A percentile compares a stretch with the other conserved stretches of the same genome.
These are phyloP conservation scores for Sylvicapra grimmia DNA, from an alignment of 2,113 vertebrate genomes.

Conservation along the genomic window DNA sequence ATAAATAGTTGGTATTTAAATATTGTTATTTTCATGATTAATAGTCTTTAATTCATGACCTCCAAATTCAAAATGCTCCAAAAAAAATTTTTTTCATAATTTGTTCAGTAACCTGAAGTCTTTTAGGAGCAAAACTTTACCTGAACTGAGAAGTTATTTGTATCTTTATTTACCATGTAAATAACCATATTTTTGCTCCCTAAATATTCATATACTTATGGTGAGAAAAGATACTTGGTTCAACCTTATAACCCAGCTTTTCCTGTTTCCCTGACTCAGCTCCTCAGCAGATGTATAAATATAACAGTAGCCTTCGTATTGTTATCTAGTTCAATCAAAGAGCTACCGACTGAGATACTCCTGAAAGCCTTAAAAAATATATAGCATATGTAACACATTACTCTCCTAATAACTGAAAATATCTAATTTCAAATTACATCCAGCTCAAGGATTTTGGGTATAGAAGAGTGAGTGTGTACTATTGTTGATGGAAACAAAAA, in stretches of 20 bases:
- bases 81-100: background rate
- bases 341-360: background rate
- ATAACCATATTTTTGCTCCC: background rate
- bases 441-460: background rate
- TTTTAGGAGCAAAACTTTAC: background rate
- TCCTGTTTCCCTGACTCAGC: background rate
- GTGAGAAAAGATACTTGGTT: background rate
- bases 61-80: background rate
- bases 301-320: background rate
- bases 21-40: background rate
- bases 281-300: background rate
- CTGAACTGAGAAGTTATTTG: slow-evolving; percentile 9
- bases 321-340: background rate
- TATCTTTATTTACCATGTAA: slow-evolving; percentile 9
- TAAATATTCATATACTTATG: background rate
- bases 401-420: background rate
- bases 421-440: background rate
- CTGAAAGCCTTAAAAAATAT: background rate
- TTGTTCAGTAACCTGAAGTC: background rate
- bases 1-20: background rate
- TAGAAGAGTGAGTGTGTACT: background rate
- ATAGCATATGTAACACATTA: background rate
- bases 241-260: background rate
- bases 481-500: background rate
- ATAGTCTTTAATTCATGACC: background rate